Evolutionary conservation across 2,797 vertebrate species (phyloP), one percentile per base, ranked within the genome.

Genomic region (Neomorphus geoffroyi): DNA sequence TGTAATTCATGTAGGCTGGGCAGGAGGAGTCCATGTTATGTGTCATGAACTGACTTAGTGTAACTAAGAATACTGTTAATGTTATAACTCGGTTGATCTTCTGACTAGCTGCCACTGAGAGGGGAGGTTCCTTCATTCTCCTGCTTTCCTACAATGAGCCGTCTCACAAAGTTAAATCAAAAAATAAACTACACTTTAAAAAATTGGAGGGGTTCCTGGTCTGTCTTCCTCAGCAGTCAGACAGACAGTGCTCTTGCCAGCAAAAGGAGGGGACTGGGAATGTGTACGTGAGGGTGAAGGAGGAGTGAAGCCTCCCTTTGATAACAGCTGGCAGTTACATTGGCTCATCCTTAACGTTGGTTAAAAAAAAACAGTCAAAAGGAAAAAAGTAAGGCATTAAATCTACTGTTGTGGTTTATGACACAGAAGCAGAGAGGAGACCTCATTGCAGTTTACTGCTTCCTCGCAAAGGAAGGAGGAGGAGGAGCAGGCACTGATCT

Each of bases 181-280:
- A 43, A 70, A 57, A 39, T 26, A 75, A 54, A 26, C 23, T 35
- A 28, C 4, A 7, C 14, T 72, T 43, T 5, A 7, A 60, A 86
- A 58, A 48, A 8, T 1, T 0, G 0, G 9, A 10, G 3, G 0
- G 19, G 53, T 92, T 89, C 30, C 58, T 80, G 62, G 18, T 72
- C 15, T 64, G 1, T 81, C 13, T 83, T 17, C 24, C 41, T 18
- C 17, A 5, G 48, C 35, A 53, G 48, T 13, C 45, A 81, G 74
- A 6, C 11, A n/a, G 48, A 28, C 28, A 19, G 27, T 60, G 57
- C 77, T 86, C 3, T 45, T 80, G 24, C 23, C 23, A 67, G 33
- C 32, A 13, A 33, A 7, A 30, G 26, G 33, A 64, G 32, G 11
- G 10, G 9, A 14, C 43, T 50, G 50, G 54, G 41, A 48, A 33